Percentiles rank a stretch among this genome's conserved stretches.
These are phyloP conservation scores for Amazona vittata DNA, from an alignment of 2,113 vertebrate genomes.

Conservation along the genomic window DNA sequence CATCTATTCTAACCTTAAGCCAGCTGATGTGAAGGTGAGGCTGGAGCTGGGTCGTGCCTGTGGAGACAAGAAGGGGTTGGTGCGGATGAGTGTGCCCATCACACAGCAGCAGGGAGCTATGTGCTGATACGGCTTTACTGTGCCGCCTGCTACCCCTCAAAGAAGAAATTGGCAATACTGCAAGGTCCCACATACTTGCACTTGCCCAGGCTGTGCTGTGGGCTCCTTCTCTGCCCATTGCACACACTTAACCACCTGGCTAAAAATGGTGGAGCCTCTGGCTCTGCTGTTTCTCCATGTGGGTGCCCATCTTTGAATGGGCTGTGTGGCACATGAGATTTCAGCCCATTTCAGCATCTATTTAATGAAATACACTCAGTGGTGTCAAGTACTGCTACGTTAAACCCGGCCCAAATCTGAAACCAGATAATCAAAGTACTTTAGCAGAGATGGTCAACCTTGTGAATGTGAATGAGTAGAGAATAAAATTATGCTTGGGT, in stretches of 20 bases:
- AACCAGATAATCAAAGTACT: not conserved
- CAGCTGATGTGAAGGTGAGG: rapidly evolving
- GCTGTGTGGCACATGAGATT: not conserved
- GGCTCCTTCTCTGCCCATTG: not conserved
- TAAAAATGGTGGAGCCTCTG: not conserved
- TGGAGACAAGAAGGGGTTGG: not conserved
- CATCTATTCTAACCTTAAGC: not conserved
- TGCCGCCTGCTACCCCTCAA: not conserved
- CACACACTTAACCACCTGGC: rapidly evolving
- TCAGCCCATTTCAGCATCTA: rapidly evolving
- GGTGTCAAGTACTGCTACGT: not conserved
- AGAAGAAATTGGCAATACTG: rapidly evolving
- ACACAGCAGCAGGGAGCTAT: not conserved
- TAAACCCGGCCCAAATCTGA: not conserved
- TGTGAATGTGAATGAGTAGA: not conserved
- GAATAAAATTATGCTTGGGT: not conserved
- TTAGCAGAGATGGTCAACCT: not conserved
- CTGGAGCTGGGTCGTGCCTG: rapidly evolving
- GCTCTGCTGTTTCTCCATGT: rapidly evolving
- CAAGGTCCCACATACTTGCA: not conserved
- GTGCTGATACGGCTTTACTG: rapidly evolving
- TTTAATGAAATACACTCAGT: not conserved
- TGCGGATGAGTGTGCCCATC: not conserved
- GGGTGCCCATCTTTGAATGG: not conserved
- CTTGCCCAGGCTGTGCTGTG: not conserved